Base-by-base conservation (phyloP, 1,140 invertebrate species). In the Lepidurus apus region DNA sequence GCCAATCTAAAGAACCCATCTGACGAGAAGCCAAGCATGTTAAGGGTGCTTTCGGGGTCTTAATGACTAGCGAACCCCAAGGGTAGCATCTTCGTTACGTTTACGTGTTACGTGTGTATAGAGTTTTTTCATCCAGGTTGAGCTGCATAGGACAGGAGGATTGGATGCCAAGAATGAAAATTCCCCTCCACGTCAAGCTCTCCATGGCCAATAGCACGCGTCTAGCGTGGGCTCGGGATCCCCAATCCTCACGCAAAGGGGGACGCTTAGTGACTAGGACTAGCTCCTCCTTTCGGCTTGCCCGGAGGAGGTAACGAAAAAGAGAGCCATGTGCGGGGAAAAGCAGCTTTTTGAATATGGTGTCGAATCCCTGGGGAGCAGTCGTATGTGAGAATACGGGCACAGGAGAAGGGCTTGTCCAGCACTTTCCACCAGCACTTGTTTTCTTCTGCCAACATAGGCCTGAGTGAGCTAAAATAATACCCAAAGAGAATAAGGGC, bases 321-420 rank as follows among this genome's bases (percentile, higher is more conserved):
- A 34, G 34, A 34, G 34, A 21, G 53, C 9, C 53, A 65, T 65
- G 53, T 65, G 34, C 34, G 34, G 34, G 53, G n/a, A 65, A 65
- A 65, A 65, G 17, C 17, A 65, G 53, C 53, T 65, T 65, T 65
- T 65, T 65, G 53, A 65, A 65, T 65, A 65, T 21, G 53, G 53
- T 65, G 53, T 65, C 53, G 21, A 65, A 65, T 65, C 53, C 21
- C 53, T n/a, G 21, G 53, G 21, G 53, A 65, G 53, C 53, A 65
- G 53, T 65, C 53, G 53, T 65, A 21, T 17, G 53, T 65, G 53
- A 11, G 53, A n/a, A 65, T 34, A 34, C 34, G 53, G 17, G 53
- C 53, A 65, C 53, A 65, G 13, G 53, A 17, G 53, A 21, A 13
- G 53, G n/a, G 17, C 21, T 21, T 65, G 53, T 65, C 53, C 53